Evolutionary conservation across 2,113 vertebrate genomes (phyloP).

Genomic region (Paratilapia polleni): DNA sequence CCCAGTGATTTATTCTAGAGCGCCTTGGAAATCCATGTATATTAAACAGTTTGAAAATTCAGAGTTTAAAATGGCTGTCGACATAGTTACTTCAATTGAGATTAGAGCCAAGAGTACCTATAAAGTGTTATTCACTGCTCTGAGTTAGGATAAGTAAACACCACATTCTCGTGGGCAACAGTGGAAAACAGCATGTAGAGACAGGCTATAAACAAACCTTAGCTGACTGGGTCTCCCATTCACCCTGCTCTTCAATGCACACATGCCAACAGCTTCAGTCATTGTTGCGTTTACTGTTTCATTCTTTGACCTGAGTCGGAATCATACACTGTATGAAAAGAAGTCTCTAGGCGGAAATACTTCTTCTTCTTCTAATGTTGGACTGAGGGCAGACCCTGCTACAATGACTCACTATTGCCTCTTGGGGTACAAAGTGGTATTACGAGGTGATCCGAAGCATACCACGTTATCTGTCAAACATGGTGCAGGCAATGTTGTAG

Average conservation of each 20-base stretch:
- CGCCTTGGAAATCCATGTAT: slow-evolving; percentile 16
- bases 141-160: not conserved
- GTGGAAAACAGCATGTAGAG: not conserved
- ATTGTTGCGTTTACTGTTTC: not conserved
- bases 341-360: not conserved
- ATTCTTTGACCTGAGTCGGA: not conserved
- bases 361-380: not conserved
- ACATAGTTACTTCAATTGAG: slow-evolving; percentile 26
- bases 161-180: not conserved
- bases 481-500: not conserved
- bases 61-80: slow-evolving; percentile 32
- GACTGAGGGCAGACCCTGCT: not conserved
- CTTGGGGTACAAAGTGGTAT: not conserved
- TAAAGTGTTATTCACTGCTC: slow-evolving; percentile 18
- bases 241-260: not conserved
- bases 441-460: rapidly evolving
- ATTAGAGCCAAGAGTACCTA: not conserved
- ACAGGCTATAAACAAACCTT: not conserved
- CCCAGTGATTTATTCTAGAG: slow-evolving; percentile 12
- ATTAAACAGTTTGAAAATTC: slow-evolving; percentile 42
- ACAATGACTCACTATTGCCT: not conserved
- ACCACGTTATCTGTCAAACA: not conserved
- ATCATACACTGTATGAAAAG: not conserved
- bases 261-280: not conserved
- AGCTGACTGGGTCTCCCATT: not conserved